phyloP scores from a whole-genome alignment of 64 coral and sea anemone genomes.

The Platygyra sinensis region DNA sequence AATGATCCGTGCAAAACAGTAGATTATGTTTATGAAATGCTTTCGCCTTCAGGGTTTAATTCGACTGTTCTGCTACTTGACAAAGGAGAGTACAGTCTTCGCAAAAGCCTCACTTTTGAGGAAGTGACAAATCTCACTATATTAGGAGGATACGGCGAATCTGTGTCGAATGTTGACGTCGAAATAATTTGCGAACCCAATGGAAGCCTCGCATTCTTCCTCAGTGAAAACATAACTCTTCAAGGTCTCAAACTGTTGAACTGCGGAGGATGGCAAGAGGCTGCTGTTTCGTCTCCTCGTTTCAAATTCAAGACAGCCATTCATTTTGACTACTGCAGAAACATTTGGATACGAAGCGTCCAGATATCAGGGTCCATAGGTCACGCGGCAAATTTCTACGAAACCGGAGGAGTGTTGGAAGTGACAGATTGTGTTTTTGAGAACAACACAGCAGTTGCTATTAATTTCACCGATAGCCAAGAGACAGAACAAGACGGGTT shows the following conservation, averaged over 20 bases:
- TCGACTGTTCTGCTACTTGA: conserved; percentile 9
- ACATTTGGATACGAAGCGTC: conserved; percentile 47
- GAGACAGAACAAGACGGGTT: background rate
- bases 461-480: background rate
- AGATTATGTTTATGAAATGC: conserved; percentile 23
- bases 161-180: background rate
- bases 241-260: conserved; percentile 3
- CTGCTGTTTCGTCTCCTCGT: background rate
- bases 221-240: conserved; percentile 48
- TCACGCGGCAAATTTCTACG: conserved; percentile 36
- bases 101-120: background rate
- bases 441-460: conserved; percentile 28
- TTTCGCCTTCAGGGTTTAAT: background rate
- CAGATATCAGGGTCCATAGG: conserved; percentile 28
- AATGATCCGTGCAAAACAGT: conserved; percentile 41
- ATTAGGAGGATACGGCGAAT: background rate
- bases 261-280: conserved; percentile 15
- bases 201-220: conserved; percentile 42
- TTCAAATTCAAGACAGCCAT: conserved; percentile 10
- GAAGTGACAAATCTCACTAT: conserved; percentile 32
- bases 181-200: conserved; percentile 40
- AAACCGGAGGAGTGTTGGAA: conserved; percentile 32
- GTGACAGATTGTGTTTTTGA: conserved; percentile 51
- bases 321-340: conserved; percentile 55
- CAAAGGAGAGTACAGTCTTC: conserved; percentile 20